Evolutionary conservation across 2,888 invertebrate genomes (phyloP).

Genomic region (Acanthopleura granulata): DNA sequence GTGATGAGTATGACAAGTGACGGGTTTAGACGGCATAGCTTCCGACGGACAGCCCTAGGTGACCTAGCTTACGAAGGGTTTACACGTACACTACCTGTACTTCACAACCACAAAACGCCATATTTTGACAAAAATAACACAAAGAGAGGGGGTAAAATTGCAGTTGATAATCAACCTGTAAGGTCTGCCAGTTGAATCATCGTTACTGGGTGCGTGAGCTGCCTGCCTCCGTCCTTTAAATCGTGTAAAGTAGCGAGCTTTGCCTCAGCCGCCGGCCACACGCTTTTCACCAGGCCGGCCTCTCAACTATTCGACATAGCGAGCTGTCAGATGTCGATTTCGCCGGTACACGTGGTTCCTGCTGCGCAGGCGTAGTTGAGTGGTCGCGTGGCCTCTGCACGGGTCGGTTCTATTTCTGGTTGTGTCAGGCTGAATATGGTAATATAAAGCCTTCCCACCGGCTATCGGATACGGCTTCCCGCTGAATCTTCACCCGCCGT

Average conservation of each 20-base stretch:
- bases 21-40: too few relatives aligned
- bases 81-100: too few relatives aligned
- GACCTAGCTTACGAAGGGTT: too few relatives aligned
- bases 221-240: not conserved
- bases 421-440: constrained; percentile 10
- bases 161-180: constrained; percentile 7
- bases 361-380: not conserved
- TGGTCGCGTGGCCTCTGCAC: constrained; percentile 14
- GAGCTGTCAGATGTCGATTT: constrained; percentile 4
- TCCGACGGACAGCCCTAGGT: too few relatives aligned
- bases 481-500: too few relatives aligned
- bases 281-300: not conserved
- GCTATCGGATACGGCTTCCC: not conserved
- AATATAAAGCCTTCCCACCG: not conserved
- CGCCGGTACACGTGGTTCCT: constrained; percentile 20
- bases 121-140: not conserved
- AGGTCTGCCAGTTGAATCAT: constrained; percentile 5
- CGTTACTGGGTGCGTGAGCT: not conserved
- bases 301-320: constrained; percentile 1
- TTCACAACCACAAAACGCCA: too few relatives aligned
- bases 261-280: too few relatives aligned
- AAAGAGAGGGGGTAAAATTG: not conserved
- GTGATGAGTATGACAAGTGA: too few relatives aligned
- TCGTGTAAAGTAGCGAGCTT: too few relatives aligned
- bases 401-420: constrained; percentile 8